Percentiles rank a stretch among this genome's conserved stretches.
These are phyloP conservation scores for Hylyphantes graminicola DNA, from an alignment of 1,140 invertebrate genomes.

Conservation along the genomic window DNA sequence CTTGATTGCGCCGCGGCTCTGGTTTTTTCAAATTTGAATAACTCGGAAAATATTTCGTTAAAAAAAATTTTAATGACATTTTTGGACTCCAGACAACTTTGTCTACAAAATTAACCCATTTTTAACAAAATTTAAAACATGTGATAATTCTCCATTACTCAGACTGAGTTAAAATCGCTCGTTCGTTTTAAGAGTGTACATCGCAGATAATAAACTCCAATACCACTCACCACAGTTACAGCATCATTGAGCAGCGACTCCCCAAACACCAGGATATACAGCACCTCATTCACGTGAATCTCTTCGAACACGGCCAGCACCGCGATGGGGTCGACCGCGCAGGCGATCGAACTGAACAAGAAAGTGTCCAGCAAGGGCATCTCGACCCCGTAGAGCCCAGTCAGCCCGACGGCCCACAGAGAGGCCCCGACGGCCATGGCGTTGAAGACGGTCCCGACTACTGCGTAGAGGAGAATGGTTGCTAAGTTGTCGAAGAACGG, in stretches of 20 bases:
- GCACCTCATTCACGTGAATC: conserved; percentile 97
- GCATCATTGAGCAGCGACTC: conserved; percentile 98
- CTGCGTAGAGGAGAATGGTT: conserved; percentile 95
- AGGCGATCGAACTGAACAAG: conserved; percentile 94
- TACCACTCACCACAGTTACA: conserved; percentile 83
- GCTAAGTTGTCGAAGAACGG: conserved; percentile 97
- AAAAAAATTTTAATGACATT: no score
- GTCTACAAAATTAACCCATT: no score
- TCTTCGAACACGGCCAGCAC: conserved; percentile 99
- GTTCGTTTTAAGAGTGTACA: no score
- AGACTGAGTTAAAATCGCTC: no score
- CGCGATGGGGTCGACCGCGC: conserved; percentile 97
- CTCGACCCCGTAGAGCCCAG: conserved; percentile 83
- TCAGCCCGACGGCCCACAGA: conserved; percentile 85
- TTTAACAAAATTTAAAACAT: no score
- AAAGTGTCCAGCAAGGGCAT: conserved; percentile 86
- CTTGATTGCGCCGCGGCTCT: no score
- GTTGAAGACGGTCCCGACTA: conserved; percentile 96
- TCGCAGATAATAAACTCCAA: no score
- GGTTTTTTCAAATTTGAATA: no score
- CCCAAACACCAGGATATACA: conserved; percentile 99
- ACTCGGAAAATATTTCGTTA: no score
- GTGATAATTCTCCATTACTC: no score
- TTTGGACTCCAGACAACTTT: no score
- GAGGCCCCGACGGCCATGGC: conserved; percentile 91